Evolutionary conservation across 1,140 invertebrate species (phyloP), one percentile per base, ranked within the genome.

Genomic region (Drosophila auraria): DNA sequence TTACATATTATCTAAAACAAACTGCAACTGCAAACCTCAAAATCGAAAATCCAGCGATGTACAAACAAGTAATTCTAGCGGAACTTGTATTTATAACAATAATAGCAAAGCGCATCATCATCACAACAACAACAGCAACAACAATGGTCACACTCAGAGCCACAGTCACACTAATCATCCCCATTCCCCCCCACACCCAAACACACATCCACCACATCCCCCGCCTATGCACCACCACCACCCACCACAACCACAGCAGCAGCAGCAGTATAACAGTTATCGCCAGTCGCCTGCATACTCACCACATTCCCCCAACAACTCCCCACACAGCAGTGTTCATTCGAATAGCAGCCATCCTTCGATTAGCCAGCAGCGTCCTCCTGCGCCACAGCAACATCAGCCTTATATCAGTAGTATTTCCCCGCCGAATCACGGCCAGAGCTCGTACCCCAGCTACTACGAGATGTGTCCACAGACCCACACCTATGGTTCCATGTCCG

Each of bases 31-130:
- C 66, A 82, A 86, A 71, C 83, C 71, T 69, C 58, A 65, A 73
- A 70, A 90, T 91, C 87, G 87, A 90, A 90, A 90, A 91, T 86
- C 69, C 92, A 92, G 92, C 90, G 92, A 92, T 92, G 90, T 91
- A 91, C 92, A 92, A 91, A 92, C 90, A 89, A 92, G 83, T 92
- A 92, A 92, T 92, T 89, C 87, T 87, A 92, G 87, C 83, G 91
- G 89, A 86, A 90, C 82, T 92, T 87, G 84, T 87, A 90, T 82
- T 89, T 92, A 92, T 90, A 90, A 90, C 69, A 87, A 90, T 91
- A 87, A 90, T 91, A 90, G 87, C 82, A 91, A 91, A 90, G 66
- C 87, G 79, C 80, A 82, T 90, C 79, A 80, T 63, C 80, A 89
- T 75, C 74, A 86, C 79, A 78, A 86, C 79, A 75, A 83, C 74